Percentiles rank a stretch among this genome's conserved stretches.
phyloP scores from a whole-genome alignment of 1,140 invertebrate genomes.

The Macrobrachium nipponense region DNA sequence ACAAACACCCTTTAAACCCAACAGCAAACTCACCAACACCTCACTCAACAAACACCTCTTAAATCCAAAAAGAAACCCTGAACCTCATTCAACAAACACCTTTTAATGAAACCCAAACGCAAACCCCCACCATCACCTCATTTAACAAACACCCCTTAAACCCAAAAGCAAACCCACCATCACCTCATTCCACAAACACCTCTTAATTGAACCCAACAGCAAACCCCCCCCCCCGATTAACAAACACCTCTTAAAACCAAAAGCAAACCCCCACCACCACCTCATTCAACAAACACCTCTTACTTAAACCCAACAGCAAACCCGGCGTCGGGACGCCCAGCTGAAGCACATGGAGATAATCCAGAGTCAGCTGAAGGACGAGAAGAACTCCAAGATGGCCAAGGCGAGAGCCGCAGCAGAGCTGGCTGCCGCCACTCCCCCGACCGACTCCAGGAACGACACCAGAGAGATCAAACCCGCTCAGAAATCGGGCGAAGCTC shows the following conservation, averaged over 20 bases:
- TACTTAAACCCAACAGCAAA: not conserved
- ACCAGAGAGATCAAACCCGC: constrained; percentile 4
- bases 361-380: not conserved
- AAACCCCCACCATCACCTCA: not conserved
- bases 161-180: not conserved
- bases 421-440: not conserved
- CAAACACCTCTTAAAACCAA: too few species aligned
- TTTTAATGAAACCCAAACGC: not conserved
- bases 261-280: not conserved
- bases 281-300: too few species aligned
- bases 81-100: not conserved
- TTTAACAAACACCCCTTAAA: too few species aligned
- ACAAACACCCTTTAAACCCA: too few species aligned
- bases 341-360: constrained; percentile 39
- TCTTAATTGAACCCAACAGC: too few species aligned
- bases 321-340: constrained; percentile 24
- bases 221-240: too few species aligned
- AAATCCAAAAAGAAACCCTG: too few species aligned
- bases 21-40: constrained; percentile 2
- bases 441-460: constrained; percentile 12
- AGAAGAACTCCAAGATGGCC: not conserved
- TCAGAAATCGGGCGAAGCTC: not conserved
- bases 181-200: not conserved
- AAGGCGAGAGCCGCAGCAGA: constrained; percentile 22
- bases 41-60: too few species aligned